Percentiles rank a stretch among this genome's conserved stretches.
phyloP scores from a whole-genome alignment of 2,888 invertebrate genomes.

The Torymus texanus region DNA sequence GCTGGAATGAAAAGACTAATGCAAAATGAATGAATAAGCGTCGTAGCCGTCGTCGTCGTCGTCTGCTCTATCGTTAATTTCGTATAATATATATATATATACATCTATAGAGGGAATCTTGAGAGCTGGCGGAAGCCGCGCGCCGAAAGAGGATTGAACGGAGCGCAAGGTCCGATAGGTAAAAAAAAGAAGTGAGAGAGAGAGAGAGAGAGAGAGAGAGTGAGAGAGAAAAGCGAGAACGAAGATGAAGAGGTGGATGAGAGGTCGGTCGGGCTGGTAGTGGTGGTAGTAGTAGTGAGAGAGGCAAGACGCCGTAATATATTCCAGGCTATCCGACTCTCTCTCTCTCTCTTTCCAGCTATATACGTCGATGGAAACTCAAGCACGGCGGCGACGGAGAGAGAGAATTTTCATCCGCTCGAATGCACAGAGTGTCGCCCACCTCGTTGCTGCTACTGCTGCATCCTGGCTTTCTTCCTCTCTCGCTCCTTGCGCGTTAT shows the following conservation, averaged over 20 bases:
- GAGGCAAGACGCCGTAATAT: slow-evolving; percentile 24
- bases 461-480: too few species aligned
- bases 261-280: not conserved
- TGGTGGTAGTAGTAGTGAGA: not conserved
- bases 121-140: slow-evolving; percentile 40
- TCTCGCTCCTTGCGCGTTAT: slow-evolving; percentile 12
- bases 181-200: slow-evolving; percentile 35
- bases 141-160: slow-evolving; percentile 46
- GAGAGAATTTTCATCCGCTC: slow-evolving; percentile 38
- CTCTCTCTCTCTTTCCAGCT: not conserved
- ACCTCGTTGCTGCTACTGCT: not conserved
- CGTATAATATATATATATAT: slow-evolving; percentile 38
- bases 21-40: slow-evolving; percentile 51
- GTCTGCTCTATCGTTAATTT: slow-evolving; percentile 49
- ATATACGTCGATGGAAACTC: slow-evolving; percentile 49
- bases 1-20: slow-evolving; percentile 44
- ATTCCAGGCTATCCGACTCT: slow-evolving; percentile 9
- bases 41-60: too few species aligned
- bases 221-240: slow-evolving; percentile 11
- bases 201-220: slow-evolving; percentile 41
- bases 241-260: slow-evolving; percentile 5
- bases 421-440: slow-evolving; percentile 6
- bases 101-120: slow-evolving; percentile 7
- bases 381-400: slow-evolving; percentile 7
- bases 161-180: slow-evolving; percentile 36